Conservation (phyloP, 2,113 vertebrate species). For the Micronycteris hirsuta region DNA sequence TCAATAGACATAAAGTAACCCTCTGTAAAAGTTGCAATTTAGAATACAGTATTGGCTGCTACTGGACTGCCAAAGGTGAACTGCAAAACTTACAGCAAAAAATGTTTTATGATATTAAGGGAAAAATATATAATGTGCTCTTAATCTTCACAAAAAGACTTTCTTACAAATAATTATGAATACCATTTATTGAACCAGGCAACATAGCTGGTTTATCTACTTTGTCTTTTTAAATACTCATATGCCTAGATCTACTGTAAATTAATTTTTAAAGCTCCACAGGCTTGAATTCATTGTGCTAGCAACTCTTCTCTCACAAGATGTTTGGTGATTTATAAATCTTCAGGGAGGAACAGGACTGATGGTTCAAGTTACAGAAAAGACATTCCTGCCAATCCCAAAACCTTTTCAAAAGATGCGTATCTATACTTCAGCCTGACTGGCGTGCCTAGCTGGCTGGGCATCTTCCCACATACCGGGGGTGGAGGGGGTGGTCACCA, state of each 20-base stretch:
- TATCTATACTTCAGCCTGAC: not conserved
- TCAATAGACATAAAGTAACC: not conserved
- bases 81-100: not conserved
- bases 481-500: no score
- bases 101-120: not conserved
- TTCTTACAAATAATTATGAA: not conserved
- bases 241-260: not conserved
- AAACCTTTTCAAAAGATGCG: not conserved
- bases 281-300: not conserved
- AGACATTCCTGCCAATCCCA: not conserved
- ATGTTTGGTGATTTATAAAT: not conserved
- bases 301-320: not conserved
- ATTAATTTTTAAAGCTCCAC: conserved; percentile 17
- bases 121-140: not conserved
- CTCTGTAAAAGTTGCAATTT: not conserved
- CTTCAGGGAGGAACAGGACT: not conserved
- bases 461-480: no score
- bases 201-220: not conserved
- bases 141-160: conserved; percentile 22
- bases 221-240: not conserved
- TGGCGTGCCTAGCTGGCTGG: no score
- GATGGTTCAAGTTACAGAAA: not conserved
- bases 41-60: not conserved
- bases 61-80: not conserved
- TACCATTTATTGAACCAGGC: not conserved